A percentile compares a stretch with the other conserved stretches of the same genome.
Conservation (phyloP, 2,797 vertebrate species). For the Gymnoscopelus braueri region DNA sequence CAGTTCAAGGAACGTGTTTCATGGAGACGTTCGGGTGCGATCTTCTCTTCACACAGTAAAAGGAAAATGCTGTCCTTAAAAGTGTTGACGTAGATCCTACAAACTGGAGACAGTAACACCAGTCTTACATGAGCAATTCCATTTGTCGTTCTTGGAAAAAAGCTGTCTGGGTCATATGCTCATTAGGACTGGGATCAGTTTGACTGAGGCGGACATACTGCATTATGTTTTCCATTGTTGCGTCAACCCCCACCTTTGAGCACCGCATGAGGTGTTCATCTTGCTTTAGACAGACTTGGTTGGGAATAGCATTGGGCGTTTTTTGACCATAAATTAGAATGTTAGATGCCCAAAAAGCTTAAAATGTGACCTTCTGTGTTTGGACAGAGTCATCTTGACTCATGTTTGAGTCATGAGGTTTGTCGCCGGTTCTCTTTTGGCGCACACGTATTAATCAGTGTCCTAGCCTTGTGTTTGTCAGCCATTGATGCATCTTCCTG, state of each 20-base stretch:
- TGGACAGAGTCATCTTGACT: background rate
- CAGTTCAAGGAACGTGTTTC: no score
- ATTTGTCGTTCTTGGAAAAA: slow-evolving; percentile 35
- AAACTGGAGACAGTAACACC: slow-evolving; percentile 21
- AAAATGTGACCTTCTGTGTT: background rate
- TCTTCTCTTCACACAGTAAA: background rate
- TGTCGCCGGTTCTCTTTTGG: slow-evolving; percentile 10
- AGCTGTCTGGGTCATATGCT: background rate
- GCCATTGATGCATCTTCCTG: slow-evolving; percentile 16
- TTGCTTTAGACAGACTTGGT: no score
- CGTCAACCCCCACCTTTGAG: background rate
- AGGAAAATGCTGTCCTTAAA: slow-evolving; percentile 1
- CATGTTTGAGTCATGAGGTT: slow-evolving; percentile 1
- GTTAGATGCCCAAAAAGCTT: no score
- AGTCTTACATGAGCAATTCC: slow-evolving; percentile 21
- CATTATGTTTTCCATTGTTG: slow-evolving; percentile 23
- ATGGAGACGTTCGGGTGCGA: no score
- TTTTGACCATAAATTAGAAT: no score
- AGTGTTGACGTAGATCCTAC: background rate
- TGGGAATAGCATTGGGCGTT: no score
- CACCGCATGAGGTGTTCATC: no score
- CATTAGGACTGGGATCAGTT: slow-evolving; percentile 22
- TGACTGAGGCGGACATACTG: slow-evolving; percentile 25
- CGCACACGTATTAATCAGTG: slow-evolving; percentile 30
- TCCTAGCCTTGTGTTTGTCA: slow-evolving; percentile 19